These are phyloP conservation scores for Melieria picta DNA, from an alignment of 2,888 invertebrate genomes.

Conservation along the genomic window DNA sequence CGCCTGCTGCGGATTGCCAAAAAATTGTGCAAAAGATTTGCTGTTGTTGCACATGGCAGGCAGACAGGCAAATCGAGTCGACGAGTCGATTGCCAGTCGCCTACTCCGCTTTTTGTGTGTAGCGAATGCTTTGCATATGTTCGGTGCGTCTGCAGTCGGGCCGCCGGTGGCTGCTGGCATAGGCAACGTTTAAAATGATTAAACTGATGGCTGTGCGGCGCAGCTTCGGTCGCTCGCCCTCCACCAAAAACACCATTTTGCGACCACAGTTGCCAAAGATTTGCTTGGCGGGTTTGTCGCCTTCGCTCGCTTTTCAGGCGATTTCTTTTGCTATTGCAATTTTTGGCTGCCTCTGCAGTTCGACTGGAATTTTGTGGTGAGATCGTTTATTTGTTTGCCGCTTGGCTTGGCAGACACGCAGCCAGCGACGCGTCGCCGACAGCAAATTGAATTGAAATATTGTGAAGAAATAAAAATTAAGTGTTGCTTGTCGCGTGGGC, in stretches of 20 bases:
- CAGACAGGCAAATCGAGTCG: no score
- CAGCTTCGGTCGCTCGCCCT: neutral
- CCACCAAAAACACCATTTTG: neutral
- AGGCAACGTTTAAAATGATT: constrained; percentile 26
- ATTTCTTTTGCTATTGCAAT: neutral
- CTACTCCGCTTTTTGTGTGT: no score
- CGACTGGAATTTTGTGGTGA: constrained; percentile 24
- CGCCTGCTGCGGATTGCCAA: constrained; percentile 7
- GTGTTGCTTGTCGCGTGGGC: constrained; percentile 27
- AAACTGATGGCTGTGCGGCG: constrained; percentile 21
- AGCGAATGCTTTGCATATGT: constrained; percentile 28
- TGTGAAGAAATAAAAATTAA: constrained; percentile 26
- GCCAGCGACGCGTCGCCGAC: no score
- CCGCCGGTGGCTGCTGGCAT: neutral
- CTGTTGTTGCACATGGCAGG: no score
- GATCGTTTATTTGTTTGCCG: constrained; percentile 28
- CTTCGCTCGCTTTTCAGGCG: neutral
- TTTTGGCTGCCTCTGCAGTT: constrained; percentile 7
- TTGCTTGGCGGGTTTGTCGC: constrained; percentile 9
- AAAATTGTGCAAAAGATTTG: constrained; percentile 5
- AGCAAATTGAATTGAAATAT: constrained; percentile 19
- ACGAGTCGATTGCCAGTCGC: no score
- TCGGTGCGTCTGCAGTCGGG: neutral
- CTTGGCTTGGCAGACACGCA: neutral
- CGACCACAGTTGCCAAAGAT: constrained; percentile 8